Conservation (phyloP, 2,797 vertebrate genomes). For the Betta splendens region DNA sequence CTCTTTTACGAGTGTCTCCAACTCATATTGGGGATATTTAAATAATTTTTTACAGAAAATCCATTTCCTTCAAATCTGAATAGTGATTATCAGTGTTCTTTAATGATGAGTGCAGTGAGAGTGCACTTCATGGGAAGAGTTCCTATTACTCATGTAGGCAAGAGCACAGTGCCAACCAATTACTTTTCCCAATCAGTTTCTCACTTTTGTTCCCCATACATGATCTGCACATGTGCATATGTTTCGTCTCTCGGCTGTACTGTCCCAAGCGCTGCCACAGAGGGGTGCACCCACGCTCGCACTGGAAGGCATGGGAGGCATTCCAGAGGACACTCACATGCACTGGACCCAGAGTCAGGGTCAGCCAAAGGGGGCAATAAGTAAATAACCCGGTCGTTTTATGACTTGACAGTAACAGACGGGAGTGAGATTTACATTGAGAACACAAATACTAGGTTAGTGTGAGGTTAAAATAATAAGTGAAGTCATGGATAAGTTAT, state of each 20-base stretch:
- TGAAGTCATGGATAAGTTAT: background rate
- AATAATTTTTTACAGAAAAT: slow-evolving; percentile 9
- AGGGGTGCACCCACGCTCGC: slow-evolving; percentile 26
- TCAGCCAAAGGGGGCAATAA: slow-evolving; percentile 55
- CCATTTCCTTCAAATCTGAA: slow-evolving; percentile 23
- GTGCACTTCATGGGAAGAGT: slow-evolving; percentile 45
- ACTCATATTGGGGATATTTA: background rate
- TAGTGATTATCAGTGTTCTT: slow-evolving; percentile 32
- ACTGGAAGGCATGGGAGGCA: slow-evolving; percentile 51
- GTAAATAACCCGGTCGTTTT: slow-evolving; percentile 58
- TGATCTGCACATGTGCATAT: slow-evolving; percentile 10
- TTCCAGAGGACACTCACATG: slow-evolving; percentile 57
- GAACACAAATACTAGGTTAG: slow-evolving; percentile 37
- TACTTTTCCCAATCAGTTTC: slow-evolving; percentile 11
- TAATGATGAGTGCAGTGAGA: slow-evolving; percentile 34
- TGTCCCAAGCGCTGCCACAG: slow-evolving; percentile 19
- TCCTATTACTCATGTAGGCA: slow-evolving; percentile 37
- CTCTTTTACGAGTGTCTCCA: background rate
- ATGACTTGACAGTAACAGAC: slow-evolving; percentile 37
- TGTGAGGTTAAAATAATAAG: slow-evolving; percentile 8
- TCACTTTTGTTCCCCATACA: slow-evolving; percentile 19
- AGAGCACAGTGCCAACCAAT: slow-evolving; percentile 15
- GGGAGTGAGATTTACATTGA: slow-evolving; percentile 26
- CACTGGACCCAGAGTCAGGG: slow-evolving; percentile 54
- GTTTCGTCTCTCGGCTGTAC: background rate